Evolutionary conservation across 2,113 vertebrate species (phyloP).

Genomic region (Erythrolamprus reginae): DNA sequence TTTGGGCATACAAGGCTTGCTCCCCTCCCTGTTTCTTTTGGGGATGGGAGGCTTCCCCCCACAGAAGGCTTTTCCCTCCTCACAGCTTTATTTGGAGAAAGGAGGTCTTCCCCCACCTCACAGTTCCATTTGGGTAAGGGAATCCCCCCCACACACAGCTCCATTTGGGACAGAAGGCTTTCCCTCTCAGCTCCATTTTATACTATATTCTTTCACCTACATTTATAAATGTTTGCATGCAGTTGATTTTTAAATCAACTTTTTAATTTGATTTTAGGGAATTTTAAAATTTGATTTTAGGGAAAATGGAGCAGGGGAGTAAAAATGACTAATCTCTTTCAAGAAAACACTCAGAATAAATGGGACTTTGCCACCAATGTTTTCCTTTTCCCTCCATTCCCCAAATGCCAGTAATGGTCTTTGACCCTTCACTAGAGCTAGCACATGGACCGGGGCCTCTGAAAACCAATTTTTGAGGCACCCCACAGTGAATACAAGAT

Average conservation of each 20-base stretch:
- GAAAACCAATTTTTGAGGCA: background rate
- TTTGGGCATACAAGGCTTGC: too few species aligned
- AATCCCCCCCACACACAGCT: too few species aligned
- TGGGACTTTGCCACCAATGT: background rate
- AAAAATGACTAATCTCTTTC: background rate
- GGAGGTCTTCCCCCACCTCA: too few species aligned
- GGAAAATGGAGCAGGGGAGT: background rate
- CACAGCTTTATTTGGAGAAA: too few species aligned
- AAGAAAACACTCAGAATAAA: background rate
- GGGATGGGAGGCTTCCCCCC: too few species aligned
- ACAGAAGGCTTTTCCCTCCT: too few species aligned
- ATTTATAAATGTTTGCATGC: background rate
- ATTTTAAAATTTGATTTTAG: too few species aligned
- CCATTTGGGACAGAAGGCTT: too few species aligned
- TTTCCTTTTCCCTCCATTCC: background rate
- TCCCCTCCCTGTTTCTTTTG: too few species aligned
- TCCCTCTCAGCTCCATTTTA: background rate
- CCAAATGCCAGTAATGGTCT: background rate
- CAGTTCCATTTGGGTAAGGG: too few species aligned
- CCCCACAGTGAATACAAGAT: background rate
- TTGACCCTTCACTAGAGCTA: background rate
- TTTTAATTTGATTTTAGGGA: too few species aligned
- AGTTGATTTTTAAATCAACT: background rate
- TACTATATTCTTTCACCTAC: background rate
- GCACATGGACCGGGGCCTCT: background rate